phyloP scores from a whole-genome alignment of 92 coral and sea anemone genomes.

The Phymanthus crucifer region DNA sequence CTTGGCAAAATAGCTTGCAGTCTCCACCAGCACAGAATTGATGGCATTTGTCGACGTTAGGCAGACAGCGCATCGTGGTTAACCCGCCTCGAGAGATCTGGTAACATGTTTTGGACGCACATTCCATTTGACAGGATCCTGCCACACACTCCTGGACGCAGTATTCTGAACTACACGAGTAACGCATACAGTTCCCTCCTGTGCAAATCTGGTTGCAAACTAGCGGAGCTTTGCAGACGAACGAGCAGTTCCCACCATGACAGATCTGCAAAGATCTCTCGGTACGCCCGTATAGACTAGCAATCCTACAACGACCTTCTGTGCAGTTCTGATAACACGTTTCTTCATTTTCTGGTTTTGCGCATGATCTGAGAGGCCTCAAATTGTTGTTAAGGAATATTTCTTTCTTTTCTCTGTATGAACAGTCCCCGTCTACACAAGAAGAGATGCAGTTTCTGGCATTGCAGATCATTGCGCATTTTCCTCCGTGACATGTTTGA shows the following conservation, averaged over 20 bases:
- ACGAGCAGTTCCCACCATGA: constrained; percentile 70
- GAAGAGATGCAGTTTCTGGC: constrained; percentile 55
- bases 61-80: constrained; percentile 48
- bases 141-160: constrained; percentile 67
- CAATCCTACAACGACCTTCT: constrained; percentile 77
- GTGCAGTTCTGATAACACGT: constrained; percentile 77
- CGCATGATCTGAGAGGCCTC: constrained; percentile 36
- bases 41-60: constrained; percentile 49
- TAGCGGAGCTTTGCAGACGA: constrained; percentile 54
- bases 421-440: constrained; percentile 64
- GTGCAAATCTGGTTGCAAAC: constrained; percentile 61
- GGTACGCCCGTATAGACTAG: constrained; percentile 63
- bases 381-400: background rate
- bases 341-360: constrained; percentile 57
- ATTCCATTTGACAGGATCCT: constrained; percentile 55
- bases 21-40: constrained; percentile 70
- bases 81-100: constrained; percentile 60
- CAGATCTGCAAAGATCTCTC: constrained; percentile 70
- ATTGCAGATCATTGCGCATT: constrained; percentile 70
- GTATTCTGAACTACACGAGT: constrained; percentile 44
- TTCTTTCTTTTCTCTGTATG: constrained; percentile 20
- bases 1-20: constrained; percentile 55
- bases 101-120: constrained; percentile 55
- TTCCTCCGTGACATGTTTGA: constrained; percentile 66
- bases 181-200: constrained; percentile 59